Conservation (phyloP, 2,113 vertebrate species). For the Malurus elegans region DNA sequence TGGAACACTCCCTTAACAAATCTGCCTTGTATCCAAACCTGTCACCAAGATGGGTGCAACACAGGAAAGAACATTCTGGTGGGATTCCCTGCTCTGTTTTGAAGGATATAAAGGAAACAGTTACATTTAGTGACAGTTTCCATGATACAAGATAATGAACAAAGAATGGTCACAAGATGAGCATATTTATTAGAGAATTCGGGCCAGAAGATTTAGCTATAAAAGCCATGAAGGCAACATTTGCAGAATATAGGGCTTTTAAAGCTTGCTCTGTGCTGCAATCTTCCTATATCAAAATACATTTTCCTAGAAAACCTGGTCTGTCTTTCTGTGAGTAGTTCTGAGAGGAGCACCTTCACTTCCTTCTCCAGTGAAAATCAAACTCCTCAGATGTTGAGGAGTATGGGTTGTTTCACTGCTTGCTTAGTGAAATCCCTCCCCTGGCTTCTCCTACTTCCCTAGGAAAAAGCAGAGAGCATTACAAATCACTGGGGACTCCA, state of each 20-base stretch:
- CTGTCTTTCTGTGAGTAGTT: neutral
- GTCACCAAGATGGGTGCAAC: rapidly evolving
- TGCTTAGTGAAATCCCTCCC: neutral
- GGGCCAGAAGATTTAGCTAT: neutral
- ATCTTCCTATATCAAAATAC: neutral
- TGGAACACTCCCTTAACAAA: rapidly evolving
- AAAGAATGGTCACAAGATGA: neutral
- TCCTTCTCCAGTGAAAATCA: neutral
- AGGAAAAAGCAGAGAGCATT: neutral
- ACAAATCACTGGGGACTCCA: neutral
- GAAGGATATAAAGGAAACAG: neutral
- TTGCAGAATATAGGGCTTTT: neutral
- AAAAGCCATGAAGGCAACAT: neutral
- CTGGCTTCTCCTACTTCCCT: neutral
- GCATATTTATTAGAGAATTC: neutral
- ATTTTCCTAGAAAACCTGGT: neutral
- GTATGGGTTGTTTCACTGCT: neutral
- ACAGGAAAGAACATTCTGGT: rapidly evolving
- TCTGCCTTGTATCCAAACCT: rapidly evolving
- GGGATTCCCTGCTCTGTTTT: neutral
- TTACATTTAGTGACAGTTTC: neutral
- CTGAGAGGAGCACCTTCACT: neutral
- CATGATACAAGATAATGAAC: neutral
- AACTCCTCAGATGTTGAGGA: neutral
- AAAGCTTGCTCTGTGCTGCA: neutral